Conservation (phyloP, 2,888 invertebrate genomes). For the Heliconius sara region DNA sequence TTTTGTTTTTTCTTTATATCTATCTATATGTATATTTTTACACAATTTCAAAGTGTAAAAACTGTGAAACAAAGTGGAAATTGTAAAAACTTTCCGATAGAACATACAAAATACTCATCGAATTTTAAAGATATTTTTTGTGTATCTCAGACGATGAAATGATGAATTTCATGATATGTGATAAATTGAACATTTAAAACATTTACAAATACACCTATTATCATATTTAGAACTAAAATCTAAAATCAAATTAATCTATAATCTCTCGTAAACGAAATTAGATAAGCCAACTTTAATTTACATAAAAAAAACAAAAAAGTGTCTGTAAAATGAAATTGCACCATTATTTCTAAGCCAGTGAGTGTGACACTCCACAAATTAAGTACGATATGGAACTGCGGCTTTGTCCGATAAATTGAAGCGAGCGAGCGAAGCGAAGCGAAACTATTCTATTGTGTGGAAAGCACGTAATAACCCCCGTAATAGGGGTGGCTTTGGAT, state of each 20-base stretch:
- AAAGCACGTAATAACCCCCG: constrained; percentile 19
- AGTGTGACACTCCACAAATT: constrained; percentile 33
- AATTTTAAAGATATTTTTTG: too few species aligned
- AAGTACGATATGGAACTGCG: constrained; percentile 38
- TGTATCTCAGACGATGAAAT: too few species aligned
- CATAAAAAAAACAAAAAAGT: not conserved
- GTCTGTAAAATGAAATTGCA: not conserved
- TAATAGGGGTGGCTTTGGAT: constrained; percentile 33
- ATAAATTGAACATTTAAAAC: not conserved
- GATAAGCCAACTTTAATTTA: not conserved
- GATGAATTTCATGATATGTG: too few species aligned
- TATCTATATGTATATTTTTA: too few species aligned
- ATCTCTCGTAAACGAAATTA: not conserved
- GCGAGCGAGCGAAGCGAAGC: constrained; percentile 31
- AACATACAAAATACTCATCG: too few species aligned
- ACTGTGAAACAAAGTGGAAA: too few species aligned
- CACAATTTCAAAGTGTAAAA: too few species aligned
- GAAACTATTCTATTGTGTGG: constrained; percentile 27
- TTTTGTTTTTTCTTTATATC: too few species aligned
- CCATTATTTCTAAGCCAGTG: not conserved
- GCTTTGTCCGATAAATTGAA: constrained; percentile 42
- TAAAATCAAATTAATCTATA: not conserved
- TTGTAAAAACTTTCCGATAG: too few species aligned
- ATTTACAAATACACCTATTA: not conserved
- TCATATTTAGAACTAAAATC: not conserved